A percentile compares a stretch with the other conserved stretches of the same genome.
Evolutionary conservation across 2,888 invertebrate species (phyloP).

Genomic region (Temnothorax ravouxi): DNA sequence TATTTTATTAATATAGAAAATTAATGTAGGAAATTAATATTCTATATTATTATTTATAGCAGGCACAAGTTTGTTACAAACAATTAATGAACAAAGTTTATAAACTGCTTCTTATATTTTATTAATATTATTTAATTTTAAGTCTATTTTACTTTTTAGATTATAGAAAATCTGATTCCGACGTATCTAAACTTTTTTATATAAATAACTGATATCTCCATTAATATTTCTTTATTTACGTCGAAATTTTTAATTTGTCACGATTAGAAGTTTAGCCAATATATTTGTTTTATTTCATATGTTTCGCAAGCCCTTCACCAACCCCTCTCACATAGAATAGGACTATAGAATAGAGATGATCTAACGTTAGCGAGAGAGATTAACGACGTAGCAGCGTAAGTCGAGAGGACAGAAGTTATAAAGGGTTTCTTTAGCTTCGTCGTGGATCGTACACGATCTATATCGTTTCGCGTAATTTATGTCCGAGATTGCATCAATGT

Average conservation of each 20-base stretch:
- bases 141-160: neutral
- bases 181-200: neutral
- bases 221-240: neutral
- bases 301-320: slow-evolving; percentile 76
- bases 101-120: neutral
- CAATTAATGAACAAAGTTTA: neutral
- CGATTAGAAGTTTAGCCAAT: slow-evolving; percentile 18
- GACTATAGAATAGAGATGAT: slow-evolving; percentile 71
- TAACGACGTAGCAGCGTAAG: slow-evolving; percentile 67
- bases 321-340: slow-evolving; percentile 78
- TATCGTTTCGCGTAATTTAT: slow-evolving; percentile 30
- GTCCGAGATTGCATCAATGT: slow-evolving; percentile 22
- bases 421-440: slow-evolving; percentile 32
- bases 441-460: slow-evolving; percentile 31
- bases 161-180: neutral
- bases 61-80: neutral
- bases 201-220: neutral
- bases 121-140: neutral
- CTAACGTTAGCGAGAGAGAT: slow-evolving; percentile 73
- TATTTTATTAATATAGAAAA: neutral
- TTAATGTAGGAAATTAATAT: neutral
- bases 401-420: slow-evolving; percentile 65
- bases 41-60: slow-evolving; percentile 25
- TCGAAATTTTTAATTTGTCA: neutral
- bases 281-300: slow-evolving; percentile 43